Evolutionary conservation across 2,113 vertebrate species (phyloP), one percentile per base, ranked within the genome.

Genomic region (Sus scrofa): DNA sequence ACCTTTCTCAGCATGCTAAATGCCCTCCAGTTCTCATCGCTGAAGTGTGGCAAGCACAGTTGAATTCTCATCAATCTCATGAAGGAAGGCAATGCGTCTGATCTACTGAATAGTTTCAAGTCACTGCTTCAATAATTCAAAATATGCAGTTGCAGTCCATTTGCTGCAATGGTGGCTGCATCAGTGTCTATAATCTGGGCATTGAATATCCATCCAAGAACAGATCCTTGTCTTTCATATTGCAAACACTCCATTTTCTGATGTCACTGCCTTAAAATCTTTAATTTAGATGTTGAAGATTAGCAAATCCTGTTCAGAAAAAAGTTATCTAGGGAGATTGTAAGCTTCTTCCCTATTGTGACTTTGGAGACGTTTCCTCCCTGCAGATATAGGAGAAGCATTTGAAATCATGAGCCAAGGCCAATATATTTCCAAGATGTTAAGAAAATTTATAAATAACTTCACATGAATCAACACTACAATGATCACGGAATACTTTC

Each of bases 31-130:
- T 96, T 84, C 96, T 98, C 97, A 30, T 96, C 97, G 19, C 90
- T 92, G 97, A 94, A 98, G 98, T 97, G 98, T 98, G 94, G 97
- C 91, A 18, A 91, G 86, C 93, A 83, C 89, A 96, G 98, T 94
- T 96, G 97, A 98, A 96, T 97, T 97, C 97, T 95, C 97, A 98
- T 98, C 98, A 98, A 91, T 98, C 98, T 98, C 94, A 7, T 7
- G 50, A 96, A 97, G 97, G 92, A 96, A 98, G 22, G 96, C 92
- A 62, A 83, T 58, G 81, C 65, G 24, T 97, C 78, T 96, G 96
- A 97, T 98, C 97, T 97, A 11, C 60, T 13, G 91, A 90, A 81
- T 68, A 81, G 93, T 89, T 77, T 81, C 95, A 88, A 97, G 96
- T 77, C 96, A 90, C 22, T 95, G 96, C 91, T 97, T 95, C 95